Percentiles rank a stretch among this genome's conserved stretches.
Evolutionary conservation across 2,888 invertebrate genomes (phyloP).

Genomic region (Callyntrura guangdongensis): DNA sequence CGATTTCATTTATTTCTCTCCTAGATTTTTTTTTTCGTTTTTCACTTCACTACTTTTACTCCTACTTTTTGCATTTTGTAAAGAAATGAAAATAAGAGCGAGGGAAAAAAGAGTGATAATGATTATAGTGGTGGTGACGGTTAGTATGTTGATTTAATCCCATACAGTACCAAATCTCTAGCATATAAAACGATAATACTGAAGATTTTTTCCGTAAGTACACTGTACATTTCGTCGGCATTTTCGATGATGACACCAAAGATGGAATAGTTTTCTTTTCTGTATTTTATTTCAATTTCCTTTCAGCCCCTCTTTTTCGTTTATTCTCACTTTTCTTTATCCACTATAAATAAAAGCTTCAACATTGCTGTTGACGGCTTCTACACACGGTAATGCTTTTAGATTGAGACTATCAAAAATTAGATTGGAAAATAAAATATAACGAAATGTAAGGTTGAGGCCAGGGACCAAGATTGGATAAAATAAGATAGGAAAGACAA

Average conservation of each 20-base stretch:
- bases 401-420: background rate
- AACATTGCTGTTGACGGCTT: background rate
- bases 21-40: constrained; percentile 14
- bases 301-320: background rate
- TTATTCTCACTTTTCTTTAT: background rate
- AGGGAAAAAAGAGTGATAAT: constrained; percentile 35
- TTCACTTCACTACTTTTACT: constrained; percentile 52
- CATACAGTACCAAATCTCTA: background rate
- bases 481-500: background rate
- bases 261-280: constrained; percentile 4
- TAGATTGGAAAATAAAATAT: background rate
- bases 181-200: background rate
- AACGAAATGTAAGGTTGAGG: too few species aligned
- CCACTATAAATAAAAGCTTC: background rate
- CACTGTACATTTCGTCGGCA: background rate
- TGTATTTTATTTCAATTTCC: constrained; percentile 11
- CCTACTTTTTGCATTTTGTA: constrained; percentile 18
- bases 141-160: constrained; percentile 40
- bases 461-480: background rate
- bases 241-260: background rate
- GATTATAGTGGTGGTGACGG: constrained; percentile 46
- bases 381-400: background rate
- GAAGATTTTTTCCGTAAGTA: constrained; percentile 7
- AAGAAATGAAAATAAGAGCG: constrained; percentile 13
- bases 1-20: constrained; percentile 37